Base-by-base conservation (phyloP, 2,113 vertebrate genomes). In the Nestor notabilis region DNA sequence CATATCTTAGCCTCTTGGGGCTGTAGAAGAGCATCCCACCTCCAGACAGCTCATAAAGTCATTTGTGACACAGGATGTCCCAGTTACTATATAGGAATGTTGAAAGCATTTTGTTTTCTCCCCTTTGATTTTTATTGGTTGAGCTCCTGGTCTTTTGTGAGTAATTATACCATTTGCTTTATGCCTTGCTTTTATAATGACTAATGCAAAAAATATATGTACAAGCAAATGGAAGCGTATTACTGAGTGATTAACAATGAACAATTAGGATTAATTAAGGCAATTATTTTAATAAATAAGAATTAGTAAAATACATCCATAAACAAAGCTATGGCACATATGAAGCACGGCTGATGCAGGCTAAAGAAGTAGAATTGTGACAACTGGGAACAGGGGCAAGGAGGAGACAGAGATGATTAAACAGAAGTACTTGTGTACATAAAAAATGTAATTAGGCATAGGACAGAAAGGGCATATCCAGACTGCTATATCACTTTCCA, bases 231-330 rank as follows among this genome's bases (percentile, higher is more conserved):
- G 94, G 97, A 98, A 98, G 97, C 68, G 5, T 95, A 78, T 93
- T 97, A 94, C 96, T 66, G 87, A 88, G 92, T 94, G 96, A 98
- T 98, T 97, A 97, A 96, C 93, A 98, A 89, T 89, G 97, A 97
- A 87, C 95, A 98, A 98, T 98, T 98, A 98, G 97, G 71, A 97
- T 97, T 96, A 97, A 98, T 98, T 97, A 98, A 96, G 87, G 75
- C 90, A 97, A 98, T 98, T 98, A 98, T 98, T 97, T 97, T 97
- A 97, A 98, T 98, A 97, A 98, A 98, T 98, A 97, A 97, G 96
- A 93, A 96, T 94, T 93, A 76, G 97, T 97, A 94, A 97, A 95
- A 97, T 93, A 77, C 78, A 97, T 94, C 91, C 94, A 97, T 97
- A 97, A 97, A 97, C 96, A 97, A 97, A 93, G 80, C 94, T 89